Conservation (phyloP, 2,888 invertebrate genomes). For the Stenoptilia bipunctidactyla region DNA sequence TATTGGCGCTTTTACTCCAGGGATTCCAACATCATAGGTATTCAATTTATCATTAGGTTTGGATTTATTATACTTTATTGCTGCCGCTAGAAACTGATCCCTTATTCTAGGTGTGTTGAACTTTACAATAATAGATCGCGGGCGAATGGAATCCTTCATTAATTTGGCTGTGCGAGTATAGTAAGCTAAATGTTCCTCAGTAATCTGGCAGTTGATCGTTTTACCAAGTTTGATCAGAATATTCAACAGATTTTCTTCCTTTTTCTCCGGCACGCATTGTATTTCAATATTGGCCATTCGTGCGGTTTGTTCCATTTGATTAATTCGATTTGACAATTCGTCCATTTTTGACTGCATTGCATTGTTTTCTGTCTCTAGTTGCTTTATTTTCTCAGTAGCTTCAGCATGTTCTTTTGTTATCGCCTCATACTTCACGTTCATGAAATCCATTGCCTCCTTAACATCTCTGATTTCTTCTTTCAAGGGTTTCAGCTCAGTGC, state of each 20-base stretch:
- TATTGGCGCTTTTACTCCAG: no score
- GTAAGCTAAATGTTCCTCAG: neutral
- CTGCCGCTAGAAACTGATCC: neutral
- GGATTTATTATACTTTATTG: neutral
- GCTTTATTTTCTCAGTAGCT: no score
- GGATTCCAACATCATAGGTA: no score
- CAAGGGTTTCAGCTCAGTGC: no score
- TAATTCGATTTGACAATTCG: no score
- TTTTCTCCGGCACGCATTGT: slow-evolving; percentile 1
- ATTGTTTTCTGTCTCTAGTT: no score
- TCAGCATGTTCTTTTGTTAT: no score
- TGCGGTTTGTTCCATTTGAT: neutral
- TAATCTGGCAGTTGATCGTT: neutral
- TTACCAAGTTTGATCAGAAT: neutral
- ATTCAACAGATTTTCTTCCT: slow-evolving; percentile 1
- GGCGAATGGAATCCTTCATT: neutral
- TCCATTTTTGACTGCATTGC: no score
- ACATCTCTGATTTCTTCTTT: no score
- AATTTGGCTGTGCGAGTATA: slow-evolving; percentile 1
- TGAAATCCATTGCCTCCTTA: no score
- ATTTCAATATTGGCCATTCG: slow-evolving; percentile 1
- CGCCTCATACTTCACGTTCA: no score
- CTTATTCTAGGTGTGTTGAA: slow-evolving; percentile 1
- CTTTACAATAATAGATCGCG: neutral
- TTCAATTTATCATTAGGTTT: no score